Conservation (phyloP, 2,888 invertebrate genomes). For the Blastobasis adustella region DNA sequence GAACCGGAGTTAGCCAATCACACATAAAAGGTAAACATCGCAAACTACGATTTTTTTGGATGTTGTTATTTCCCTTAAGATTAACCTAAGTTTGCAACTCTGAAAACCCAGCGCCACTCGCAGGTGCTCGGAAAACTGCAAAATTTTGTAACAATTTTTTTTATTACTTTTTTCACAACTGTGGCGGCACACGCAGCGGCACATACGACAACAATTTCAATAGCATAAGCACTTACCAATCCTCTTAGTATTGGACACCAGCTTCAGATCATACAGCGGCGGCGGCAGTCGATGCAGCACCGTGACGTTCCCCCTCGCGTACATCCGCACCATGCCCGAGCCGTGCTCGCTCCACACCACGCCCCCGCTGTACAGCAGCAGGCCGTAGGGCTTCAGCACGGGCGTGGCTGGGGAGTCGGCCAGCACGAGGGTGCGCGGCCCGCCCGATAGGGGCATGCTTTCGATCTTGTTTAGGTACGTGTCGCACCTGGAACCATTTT, state of each 20-base stretch:
- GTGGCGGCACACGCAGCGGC: no score
- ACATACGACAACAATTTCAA: no score
- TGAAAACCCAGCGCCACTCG: no score
- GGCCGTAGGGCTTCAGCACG: constrained; percentile 79
- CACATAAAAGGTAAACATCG: no score
- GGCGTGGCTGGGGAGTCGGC: constrained; percentile 39
- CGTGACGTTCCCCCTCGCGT: constrained; percentile 71
- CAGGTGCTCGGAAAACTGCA: no score
- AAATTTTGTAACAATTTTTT: no score
- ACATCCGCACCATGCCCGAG: constrained; percentile 79
- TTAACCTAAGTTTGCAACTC: no score
- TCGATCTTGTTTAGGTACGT: constrained; percentile 80
- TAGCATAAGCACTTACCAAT: constrained; percentile 58
- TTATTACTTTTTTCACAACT: no score
- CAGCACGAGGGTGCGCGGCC: constrained; percentile 53
- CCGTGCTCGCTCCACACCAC: constrained; percentile 83
- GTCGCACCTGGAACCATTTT: constrained; percentile 79
- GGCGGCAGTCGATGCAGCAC: constrained; percentile 76
- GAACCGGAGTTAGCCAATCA: no score
- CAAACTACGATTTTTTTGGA: no score
- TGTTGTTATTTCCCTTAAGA: no score
- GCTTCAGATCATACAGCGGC: constrained; percentile 79
- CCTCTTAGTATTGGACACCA: constrained; percentile 76
- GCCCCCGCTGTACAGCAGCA: constrained; percentile 77
- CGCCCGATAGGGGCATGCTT: constrained; percentile 47